Base-by-base conservation (phyloP, 1,140 invertebrate genomes). In the Wiebesia pumilae region DNA sequence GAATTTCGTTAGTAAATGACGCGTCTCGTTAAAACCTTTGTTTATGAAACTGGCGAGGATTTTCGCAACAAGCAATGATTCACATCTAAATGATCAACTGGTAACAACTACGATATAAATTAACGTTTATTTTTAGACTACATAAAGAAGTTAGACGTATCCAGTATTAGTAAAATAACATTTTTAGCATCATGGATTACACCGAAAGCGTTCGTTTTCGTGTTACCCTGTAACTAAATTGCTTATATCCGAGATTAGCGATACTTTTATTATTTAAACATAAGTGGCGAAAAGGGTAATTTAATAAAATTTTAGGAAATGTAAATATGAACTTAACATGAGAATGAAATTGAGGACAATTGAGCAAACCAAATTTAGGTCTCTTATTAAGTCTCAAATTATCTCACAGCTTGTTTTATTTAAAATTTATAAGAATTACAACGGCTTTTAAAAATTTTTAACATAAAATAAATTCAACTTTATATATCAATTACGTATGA, bases 41-140 rank as follows among this genome's bases (percentile, higher is more conserved):
- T 81, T 86, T 83, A 87, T 67, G 79, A 77, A 83, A 67, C 80
- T 58, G 40, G 43, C 58, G 51, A 81, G 85, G n/a, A 83, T 77
- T 86, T 83, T 30, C 33, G 43, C 77, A 83, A 87, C 58, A 30
- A 0, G 43, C 40, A 30, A 75, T 83, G 75, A 87, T 83, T 87
- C 85, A 83, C 62, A 2, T 71, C 27, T 51, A 78, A 69, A 85
- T 43, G 65, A 24, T 40, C n/a, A 62, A 81, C 78, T 81, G 58
- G 24, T 69, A 54, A 19, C 43, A 85, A 27, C 65, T 51, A 7
- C 67, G 19, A n/a, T 19, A 71, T 69, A 78, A 77, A 79, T 78
- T 79, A 77, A 27, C 77, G 10, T 86, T 43, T 86, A 73, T 82
- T 82, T 86, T 86, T 82, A 51, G 69, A 38, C 35, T 24, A 38